Percentiles rank a stretch among this genome's conserved stretches.
These are phyloP conservation scores for Calameuta idolon DNA, from an alignment of 2,888 invertebrate genomes.

Conservation along the genomic window DNA sequence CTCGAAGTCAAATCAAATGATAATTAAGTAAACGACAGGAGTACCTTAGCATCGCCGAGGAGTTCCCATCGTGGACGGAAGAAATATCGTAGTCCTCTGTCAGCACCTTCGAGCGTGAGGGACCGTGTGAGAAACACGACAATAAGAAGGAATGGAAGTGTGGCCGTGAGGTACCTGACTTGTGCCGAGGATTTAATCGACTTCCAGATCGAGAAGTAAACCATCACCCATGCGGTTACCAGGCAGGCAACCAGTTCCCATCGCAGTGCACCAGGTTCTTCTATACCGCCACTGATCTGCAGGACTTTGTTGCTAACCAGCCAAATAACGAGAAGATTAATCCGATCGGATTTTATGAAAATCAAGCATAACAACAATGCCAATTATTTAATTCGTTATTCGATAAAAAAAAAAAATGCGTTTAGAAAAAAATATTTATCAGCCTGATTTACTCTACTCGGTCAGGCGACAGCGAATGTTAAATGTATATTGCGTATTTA, in stretches of 20 bases:
- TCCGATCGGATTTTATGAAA: background rate
- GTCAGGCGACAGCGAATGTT: background rate
- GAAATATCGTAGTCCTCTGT: conserved; percentile 86
- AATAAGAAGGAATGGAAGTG: conserved; percentile 90
- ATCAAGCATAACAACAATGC: background rate
- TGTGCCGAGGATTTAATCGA: conserved; percentile 92
- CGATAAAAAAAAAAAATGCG: background rate
- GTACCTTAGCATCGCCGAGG: conserved; percentile 83
- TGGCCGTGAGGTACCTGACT: conserved; percentile 93
- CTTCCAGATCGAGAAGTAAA: conserved; percentile 97
- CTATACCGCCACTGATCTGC: conserved; percentile 85
- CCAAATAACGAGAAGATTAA: conserved; percentile 25
- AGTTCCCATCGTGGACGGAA: conserved; percentile 89
- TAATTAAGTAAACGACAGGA: background rate
- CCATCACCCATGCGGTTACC: conserved; percentile 91
- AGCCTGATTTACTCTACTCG: background rate
- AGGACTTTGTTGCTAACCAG: conserved; percentile 85
- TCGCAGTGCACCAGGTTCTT: conserved; percentile 82
- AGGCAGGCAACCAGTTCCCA: conserved; percentile 93
- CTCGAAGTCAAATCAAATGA: background rate
- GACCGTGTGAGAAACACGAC: conserved; percentile 88
- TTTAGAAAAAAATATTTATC: background rate
- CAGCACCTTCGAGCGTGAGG: conserved; percentile 90
- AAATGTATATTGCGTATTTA: background rate
- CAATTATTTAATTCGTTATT: background rate